Percentiles rank a stretch among this genome's conserved stretches.
These are phyloP conservation scores for Ptilonorhynchus violaceus DNA, from an alignment of 2,113 vertebrate genomes.

Conservation along the genomic window DNA sequence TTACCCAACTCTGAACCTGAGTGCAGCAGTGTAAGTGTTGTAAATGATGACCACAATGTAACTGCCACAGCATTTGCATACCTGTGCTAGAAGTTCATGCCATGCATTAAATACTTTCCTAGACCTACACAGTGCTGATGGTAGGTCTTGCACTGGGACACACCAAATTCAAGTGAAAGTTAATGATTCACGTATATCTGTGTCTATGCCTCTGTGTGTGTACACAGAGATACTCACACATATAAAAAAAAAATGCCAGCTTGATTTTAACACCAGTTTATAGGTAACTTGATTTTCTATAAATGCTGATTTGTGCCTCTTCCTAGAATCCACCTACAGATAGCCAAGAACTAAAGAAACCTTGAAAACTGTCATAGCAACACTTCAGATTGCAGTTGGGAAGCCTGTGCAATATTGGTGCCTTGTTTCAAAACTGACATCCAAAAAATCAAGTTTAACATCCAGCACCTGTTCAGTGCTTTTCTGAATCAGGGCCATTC, in stretches of 20 bases:
- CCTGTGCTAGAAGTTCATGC: background rate
- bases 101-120: background rate
- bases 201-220: background rate
- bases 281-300: background rate
- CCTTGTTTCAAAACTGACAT: constrained; percentile 44
- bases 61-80: background rate
- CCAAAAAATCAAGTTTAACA: constrained; percentile 21
- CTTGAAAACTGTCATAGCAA: constrained; percentile 50
- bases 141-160: background rate
- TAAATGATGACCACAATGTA: background rate
- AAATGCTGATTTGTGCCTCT: background rate
- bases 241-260: background rate
- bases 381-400: constrained; percentile 25
- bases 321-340: constrained; percentile 42
- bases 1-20: background rate
- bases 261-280: background rate
- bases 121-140: background rate
- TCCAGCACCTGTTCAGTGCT: background rate
- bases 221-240: fast-evolving
- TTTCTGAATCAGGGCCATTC: background rate
- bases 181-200: background rate
- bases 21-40: background rate
- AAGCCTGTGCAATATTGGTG: constrained; percentile 14
- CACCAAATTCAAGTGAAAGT: background rate
- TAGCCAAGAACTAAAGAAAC: constrained; percentile 26